Evolutionary conservation across 2,113 vertebrate species (phyloP).

Genomic region (Catharus minimus): DNA sequence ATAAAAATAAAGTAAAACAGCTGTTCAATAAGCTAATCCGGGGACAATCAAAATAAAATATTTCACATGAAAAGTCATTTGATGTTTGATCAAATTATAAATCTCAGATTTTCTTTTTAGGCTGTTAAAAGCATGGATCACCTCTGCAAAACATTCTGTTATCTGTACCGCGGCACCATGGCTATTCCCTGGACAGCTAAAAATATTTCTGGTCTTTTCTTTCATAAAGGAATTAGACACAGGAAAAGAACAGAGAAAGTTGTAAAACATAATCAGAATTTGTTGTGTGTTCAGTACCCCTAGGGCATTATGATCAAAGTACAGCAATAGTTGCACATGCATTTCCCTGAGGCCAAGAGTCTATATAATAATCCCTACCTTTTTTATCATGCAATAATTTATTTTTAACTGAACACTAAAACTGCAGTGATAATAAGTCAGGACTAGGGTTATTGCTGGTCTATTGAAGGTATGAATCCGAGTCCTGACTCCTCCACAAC

Average conservation of each 20-base stretch:
- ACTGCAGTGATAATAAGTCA: not conserved
- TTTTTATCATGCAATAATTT: constrained; percentile 27
- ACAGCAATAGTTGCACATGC: not conserved
- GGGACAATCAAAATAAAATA: not conserved
- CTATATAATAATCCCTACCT: not conserved
- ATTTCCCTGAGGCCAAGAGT: not conserved
- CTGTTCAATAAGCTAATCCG: not conserved
- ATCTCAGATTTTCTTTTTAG: not conserved
- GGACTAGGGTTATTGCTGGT: not conserved
- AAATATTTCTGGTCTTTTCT: not conserved
- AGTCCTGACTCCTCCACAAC: not conserved
- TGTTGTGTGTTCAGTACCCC: not conserved
- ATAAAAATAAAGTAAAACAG: not conserved
- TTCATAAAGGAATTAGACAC: not conserved
- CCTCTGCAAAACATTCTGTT: not conserved
- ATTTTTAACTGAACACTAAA: not conserved
- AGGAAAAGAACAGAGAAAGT: constrained; percentile 19
- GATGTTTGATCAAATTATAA: not conserved
- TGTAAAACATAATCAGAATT: constrained; percentile 48
- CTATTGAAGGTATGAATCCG: not conserved
- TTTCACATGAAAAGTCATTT: not conserved
- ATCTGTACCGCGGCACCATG: not conserved
- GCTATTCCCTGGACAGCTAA: not conserved
- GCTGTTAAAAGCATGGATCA: not conserved
- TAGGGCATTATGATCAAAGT: constrained; percentile 22